Percentiles rank a stretch among this genome's conserved stretches.
Conservation (phyloP, 2,888 invertebrate genomes). For the Polyommatus iphigenia region DNA sequence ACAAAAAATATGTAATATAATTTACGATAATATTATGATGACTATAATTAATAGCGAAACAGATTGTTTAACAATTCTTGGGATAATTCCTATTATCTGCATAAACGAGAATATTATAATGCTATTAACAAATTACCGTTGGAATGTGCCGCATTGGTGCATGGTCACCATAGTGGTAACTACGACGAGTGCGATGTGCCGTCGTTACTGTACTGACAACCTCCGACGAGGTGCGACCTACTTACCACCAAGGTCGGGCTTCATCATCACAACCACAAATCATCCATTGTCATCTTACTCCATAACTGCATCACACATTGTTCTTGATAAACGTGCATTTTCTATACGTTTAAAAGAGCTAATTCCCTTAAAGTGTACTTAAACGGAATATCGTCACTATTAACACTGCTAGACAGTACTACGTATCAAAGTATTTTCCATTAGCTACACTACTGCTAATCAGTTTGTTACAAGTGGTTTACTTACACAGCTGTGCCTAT, state of each 20-base stretch:
- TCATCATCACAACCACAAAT: not conserved
- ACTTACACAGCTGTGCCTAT: not conserved
- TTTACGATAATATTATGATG: no score
- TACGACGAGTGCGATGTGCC: not conserved
- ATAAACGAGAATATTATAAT: not conserved
- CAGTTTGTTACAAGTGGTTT: not conserved
- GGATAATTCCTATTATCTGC: not conserved
- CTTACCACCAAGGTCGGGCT: not conserved
- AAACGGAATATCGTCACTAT: not conserved
- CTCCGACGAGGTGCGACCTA: conserved; percentile 10
- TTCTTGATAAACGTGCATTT: not conserved
- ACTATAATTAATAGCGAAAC: no score
- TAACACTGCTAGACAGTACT: not conserved
- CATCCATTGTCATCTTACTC: not conserved
- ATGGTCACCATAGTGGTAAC: not conserved
- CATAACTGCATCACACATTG: not conserved
- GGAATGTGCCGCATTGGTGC: not conserved
- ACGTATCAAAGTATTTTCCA: not conserved
- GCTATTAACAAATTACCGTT: not conserved
- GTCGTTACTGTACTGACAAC: not conserved
- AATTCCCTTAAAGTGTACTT: not conserved
- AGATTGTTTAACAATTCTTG: not conserved
- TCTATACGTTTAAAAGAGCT: not conserved
- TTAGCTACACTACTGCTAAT: not conserved
- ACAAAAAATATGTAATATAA: no score